Percentiles rank a stretch among this genome's conserved stretches.
phyloP scores from a whole-genome alignment of 2,888 invertebrate species.

The Bombyx huttoni region DNA sequence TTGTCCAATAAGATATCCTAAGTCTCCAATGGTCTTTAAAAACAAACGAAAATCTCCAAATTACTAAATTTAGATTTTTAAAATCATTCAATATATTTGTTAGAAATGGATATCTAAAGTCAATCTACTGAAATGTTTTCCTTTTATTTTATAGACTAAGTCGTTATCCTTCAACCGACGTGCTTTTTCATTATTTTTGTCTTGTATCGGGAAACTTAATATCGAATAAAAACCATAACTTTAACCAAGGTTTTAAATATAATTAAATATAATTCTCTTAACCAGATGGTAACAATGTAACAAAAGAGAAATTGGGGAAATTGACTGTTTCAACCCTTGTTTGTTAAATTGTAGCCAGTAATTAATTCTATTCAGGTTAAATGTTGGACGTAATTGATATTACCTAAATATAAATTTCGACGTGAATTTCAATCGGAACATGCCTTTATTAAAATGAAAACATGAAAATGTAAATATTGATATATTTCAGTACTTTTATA shows the following conservation, averaged over 20 bases:
- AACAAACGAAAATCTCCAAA: too few relatives aligned
- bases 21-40: too few relatives aligned
- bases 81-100: too few relatives aligned
- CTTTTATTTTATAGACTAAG: too few relatives aligned
- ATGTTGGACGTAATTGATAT: not conserved
- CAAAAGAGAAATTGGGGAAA: not conserved
- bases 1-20: too few relatives aligned
- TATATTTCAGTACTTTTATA: too few relatives aligned
- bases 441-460: not conserved
- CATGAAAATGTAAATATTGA: too few relatives aligned
- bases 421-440: not conserved
- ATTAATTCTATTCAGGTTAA: not conserved
- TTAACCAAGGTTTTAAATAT: not conserved
- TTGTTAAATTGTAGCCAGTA: not conserved
- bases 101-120: too few relatives aligned
- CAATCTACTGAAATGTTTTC: too few relatives aligned
- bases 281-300: not conserved
- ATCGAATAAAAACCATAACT: not conserved
- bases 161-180: too few relatives aligned
- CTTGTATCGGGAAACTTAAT: not conserved
- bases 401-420: not conserved
- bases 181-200: too few relatives aligned
- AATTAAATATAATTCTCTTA: not conserved
- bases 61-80: too few relatives aligned
- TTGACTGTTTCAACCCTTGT: not conserved